Conservation (phyloP, 2,888 invertebrate species). For the Platypus cylindrus region DNA sequence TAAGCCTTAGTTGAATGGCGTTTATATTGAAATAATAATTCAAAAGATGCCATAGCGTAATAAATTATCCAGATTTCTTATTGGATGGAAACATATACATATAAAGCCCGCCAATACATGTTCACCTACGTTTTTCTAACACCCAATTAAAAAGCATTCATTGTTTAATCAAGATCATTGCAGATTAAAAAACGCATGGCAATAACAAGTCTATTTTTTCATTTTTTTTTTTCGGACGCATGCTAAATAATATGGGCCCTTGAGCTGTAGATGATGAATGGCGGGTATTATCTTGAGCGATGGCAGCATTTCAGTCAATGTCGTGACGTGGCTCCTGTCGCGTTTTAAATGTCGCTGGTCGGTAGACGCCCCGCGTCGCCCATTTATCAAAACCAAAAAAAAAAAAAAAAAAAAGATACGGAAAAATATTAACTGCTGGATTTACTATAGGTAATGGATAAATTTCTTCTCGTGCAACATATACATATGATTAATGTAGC, state of each 20-base stretch:
- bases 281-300: conserved; percentile 29
- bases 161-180: conserved; percentile 16
- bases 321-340: conserved; percentile 25
- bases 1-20: too few relatives aligned
- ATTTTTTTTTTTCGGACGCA: conserved; percentile 10
- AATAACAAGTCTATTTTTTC: conserved; percentile 13
- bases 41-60: too few relatives aligned
- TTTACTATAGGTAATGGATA: too few relatives aligned
- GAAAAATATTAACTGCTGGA: too few relatives aligned
- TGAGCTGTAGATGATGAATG: conserved; percentile 23
- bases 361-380: conserved; percentile 14
- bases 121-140: too few relatives aligned
- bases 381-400: conserved; percentile 16
- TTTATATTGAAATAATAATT: too few relatives aligned
- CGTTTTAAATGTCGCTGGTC: conserved; percentile 17
- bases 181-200: conserved; percentile 16
- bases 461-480: too few relatives aligned
- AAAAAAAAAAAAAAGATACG: conserved; percentile 2
- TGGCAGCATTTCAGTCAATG: conserved; percentile 30
- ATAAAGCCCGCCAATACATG: too few relatives aligned
- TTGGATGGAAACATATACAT: too few relatives aligned
- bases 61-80: too few relatives aligned
- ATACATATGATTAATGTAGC: too few relatives aligned
- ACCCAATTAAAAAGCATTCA: conserved; percentile 5
- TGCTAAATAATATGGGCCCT: conserved; percentile 15